phyloP scores from a whole-genome alignment of 2,113 vertebrate genomes.

The Chlamydotis undulata region DNA sequence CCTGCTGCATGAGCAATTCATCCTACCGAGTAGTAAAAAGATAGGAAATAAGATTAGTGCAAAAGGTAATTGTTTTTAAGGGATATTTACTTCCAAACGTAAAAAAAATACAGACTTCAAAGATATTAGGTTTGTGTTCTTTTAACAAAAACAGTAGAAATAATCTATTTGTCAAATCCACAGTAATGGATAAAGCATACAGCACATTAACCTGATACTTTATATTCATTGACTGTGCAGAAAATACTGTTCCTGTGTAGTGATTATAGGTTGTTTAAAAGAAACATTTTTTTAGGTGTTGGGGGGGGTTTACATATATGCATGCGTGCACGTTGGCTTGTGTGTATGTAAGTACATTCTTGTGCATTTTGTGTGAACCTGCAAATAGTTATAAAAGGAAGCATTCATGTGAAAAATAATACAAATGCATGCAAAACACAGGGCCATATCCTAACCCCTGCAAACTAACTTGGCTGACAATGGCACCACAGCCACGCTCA shows the following conservation, averaged over 20 bases:
- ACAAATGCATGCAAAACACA: background rate
- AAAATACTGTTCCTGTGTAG: background rate
- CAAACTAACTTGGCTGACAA: background rate
- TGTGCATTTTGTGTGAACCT: background rate
- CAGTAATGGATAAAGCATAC: background rate
- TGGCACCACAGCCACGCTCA: background rate
- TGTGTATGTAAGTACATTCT: background rate
- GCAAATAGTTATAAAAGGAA: background rate
- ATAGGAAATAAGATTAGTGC: slow-evolving; percentile 14
- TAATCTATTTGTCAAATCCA: background rate
- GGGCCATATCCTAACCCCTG: background rate
- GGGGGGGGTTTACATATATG: background rate
- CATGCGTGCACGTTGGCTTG: background rate
- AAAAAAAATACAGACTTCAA: background rate
- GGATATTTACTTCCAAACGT: background rate
- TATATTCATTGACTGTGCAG: background rate
- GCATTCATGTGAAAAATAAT: background rate
- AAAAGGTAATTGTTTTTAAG: background rate
- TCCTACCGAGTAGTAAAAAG: background rate
- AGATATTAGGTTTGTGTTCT: background rate
- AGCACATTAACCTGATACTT: background rate
- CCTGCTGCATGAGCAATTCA: slow-evolving; percentile 33
- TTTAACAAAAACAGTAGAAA: background rate
- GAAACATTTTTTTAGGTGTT: background rate
- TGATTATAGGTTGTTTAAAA: background rate